These are phyloP conservation scores for Alitta virens DNA, from an alignment of 2,888 invertebrate genomes.

Conservation along the genomic window DNA sequence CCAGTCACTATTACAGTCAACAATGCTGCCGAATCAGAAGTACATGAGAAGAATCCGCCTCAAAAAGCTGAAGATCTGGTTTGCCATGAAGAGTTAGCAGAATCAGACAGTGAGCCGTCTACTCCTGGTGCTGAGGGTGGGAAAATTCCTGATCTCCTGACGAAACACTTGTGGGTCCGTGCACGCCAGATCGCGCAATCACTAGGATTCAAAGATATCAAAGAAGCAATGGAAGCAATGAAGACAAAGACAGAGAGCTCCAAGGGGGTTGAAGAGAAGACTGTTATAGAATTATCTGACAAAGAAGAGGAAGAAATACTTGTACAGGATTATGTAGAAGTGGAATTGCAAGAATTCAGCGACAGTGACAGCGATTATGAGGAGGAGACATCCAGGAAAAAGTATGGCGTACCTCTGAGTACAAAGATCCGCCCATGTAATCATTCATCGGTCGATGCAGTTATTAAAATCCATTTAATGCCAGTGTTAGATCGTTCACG, in stretches of 20 bases:
- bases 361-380: background rate
- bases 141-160: conserved; percentile 16
- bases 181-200: conserved; percentile 20
- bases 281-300: too few species aligned
- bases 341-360: background rate
- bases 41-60: background rate
- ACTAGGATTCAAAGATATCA: conserved; percentile 10
- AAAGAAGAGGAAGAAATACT: too few species aligned
- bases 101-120: conserved; percentile 20
- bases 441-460: too few species aligned
- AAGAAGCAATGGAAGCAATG: background rate
- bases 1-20: background rate
- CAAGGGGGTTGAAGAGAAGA: too few species aligned
- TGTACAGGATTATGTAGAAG: background rate
- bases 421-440: too few species aligned
- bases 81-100: conserved; percentile 22
- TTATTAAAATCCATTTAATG: too few species aligned
- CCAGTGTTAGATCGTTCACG: too few species aligned
- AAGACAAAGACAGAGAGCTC: too few species aligned
- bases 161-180: conserved; percentile 16
- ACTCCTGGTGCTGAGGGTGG: conserved; percentile 16
- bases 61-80: conserved; percentile 11
- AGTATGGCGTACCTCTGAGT: too few species aligned
- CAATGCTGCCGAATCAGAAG: background rate
- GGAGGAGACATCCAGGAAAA: background rate